Percentiles rank a stretch among this genome's conserved stretches.
Evolutionary conservation across 2,888 invertebrate species (phyloP).

Genomic region (Plagodis dolabraria): DNA sequence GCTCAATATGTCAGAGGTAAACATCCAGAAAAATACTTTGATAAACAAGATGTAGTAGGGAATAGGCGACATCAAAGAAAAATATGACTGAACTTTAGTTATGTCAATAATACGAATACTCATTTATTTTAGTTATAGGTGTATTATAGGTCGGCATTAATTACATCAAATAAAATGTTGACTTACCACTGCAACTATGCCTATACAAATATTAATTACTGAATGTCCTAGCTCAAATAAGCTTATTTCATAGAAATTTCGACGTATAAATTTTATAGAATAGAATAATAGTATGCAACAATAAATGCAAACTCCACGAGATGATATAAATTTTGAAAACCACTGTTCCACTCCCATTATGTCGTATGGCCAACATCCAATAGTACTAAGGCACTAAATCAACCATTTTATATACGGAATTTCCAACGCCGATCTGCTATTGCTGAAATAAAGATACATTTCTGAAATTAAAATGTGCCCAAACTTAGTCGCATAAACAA

Average conservation of each 20-base stretch:
- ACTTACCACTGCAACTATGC: background rate
- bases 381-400: background rate
- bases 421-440: background rate
- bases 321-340: conserved; percentile 1
- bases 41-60: no score
- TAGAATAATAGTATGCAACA: background rate
- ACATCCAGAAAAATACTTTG: no score
- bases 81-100: no score
- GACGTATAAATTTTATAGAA: background rate
- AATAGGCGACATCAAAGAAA: no score
- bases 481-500: no score
- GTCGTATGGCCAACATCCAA: conserved; percentile 3
- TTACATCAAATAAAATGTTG: no score
- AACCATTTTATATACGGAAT: conserved; percentile 1
- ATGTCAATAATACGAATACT: no score
- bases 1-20: no score
- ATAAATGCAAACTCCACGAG: background rate
- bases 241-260: background rate
- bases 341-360: conserved; percentile 1
- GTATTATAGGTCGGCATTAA: no score
- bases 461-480: no score
- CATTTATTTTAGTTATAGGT: no score
- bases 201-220: background rate
- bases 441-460: conserved; percentile 1
- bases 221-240: conserved; percentile 1